Evolutionary conservation across 2,888 invertebrate species (phyloP), one percentile per base, ranked within the genome.

Genomic region (Ectemnius cavifrons): DNA sequence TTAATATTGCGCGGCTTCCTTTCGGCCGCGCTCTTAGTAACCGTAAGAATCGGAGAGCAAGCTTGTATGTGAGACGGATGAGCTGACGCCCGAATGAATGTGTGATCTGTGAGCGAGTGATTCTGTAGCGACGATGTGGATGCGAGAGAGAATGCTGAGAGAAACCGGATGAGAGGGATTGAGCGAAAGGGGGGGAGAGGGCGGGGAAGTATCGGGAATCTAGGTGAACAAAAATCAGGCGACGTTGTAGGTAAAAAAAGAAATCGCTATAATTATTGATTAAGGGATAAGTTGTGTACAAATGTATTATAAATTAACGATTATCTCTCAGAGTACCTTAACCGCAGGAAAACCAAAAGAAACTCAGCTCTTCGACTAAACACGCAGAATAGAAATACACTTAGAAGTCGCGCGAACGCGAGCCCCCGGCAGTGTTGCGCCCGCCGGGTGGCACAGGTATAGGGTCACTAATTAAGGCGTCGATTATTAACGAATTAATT

Each of bases 281-380:
- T 88, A 88, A 88, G 85, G 82, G 82, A 85, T 88, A 89, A 87
- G 86, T 89, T 89, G 79, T 89, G 88, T 89, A 89, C 89, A 89
- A 88, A 89, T 88, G 88, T 89, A 89, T 87, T 85, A 87, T 88
- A 87, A 88, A 89, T 88, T 86, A 87, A 84, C 80, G 79, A 84
- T 85, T 86, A 88, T 88, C 84, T 52, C 74, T 80, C 86, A 86
- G 83, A 86, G 88, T 88, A 88, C 86, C 87, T 88, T 86, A 80
- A 37, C 79, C 60, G 67, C 83, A 74, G 78, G 37, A 66, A 79
- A 78, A 73, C 64, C 75, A 79, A 71, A 27, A 52, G 76, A 67
- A 82, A 80, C 80, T 84, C 70, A 84, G 78, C 80, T 82, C 37
- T 37, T 37, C 80, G 80, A 82, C 82, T 80, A 47, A 68, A 57